Evolutionary conservation across 2,113 vertebrate species (phyloP).

Genomic region (Pardalotus punctatus): DNA sequence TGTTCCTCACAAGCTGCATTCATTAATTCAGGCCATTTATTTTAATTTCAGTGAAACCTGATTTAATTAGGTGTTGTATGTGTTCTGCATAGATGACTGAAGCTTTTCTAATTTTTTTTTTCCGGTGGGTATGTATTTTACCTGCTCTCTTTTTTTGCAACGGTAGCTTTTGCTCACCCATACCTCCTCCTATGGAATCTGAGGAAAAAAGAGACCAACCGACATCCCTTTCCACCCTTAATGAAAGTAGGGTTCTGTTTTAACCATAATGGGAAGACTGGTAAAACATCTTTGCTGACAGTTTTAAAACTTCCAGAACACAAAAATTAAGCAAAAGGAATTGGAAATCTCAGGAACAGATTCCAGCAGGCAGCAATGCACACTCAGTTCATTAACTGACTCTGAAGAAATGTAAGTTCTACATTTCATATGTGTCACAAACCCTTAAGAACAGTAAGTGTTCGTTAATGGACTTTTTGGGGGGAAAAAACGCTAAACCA

Average conservation of each 20-base stretch:
- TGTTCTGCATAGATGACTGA: slow-evolving; percentile 18
- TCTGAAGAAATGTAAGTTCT: not conserved
- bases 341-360: not conserved
- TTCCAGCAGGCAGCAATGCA: not conserved
- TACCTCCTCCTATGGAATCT: not conserved
- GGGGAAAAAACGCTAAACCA: not conserved
- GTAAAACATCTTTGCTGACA: not conserved
- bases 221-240: not conserved
- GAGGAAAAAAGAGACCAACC: not conserved
- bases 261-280: not conserved
- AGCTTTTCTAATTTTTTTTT: not conserved
- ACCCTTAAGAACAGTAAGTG: not conserved
- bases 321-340: slow-evolving; percentile 9
- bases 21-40: slow-evolving; percentile 41
- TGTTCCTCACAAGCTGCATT: not conserved
- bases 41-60: slow-evolving; percentile 63
- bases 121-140: not conserved
- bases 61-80: slow-evolving; percentile 58
- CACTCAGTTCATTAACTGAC: not conserved
- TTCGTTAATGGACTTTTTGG: not conserved
- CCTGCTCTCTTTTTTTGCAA: not conserved
- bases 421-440: not conserved
- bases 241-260: not conserved
- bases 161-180: not conserved
- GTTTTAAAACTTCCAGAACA: not conserved